A percentile compares a stretch with the other conserved stretches of the same genome.
Conservation (phyloP, 2,113 vertebrate species). For the Tenrec ecaudatus region DNA sequence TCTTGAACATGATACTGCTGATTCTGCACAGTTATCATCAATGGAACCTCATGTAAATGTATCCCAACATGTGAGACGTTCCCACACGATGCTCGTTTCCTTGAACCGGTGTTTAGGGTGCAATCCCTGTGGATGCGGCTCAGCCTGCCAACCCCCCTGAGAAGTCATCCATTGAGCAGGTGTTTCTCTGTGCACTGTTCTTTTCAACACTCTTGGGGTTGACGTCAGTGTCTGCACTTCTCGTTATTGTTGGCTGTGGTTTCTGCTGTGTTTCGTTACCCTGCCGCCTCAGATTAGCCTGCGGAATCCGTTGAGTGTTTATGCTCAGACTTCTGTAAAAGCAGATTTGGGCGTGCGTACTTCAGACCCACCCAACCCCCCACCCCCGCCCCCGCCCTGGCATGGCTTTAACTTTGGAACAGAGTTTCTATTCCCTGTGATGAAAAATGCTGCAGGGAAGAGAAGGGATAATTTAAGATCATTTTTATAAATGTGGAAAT, state of each 20-base stretch:
- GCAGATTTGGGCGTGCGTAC: slow-evolving; percentile 51
- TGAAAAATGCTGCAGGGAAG: slow-evolving; percentile 14
- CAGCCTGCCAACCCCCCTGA: slow-evolving; percentile 7
- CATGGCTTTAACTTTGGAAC: background rate
- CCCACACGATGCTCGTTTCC: slow-evolving; percentile 24
- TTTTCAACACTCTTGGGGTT: slow-evolving; percentile 64
- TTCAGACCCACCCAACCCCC: too few relatives aligned
- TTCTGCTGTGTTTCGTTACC: slow-evolving; percentile 70
- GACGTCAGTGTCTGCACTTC: slow-evolving; percentile 72
- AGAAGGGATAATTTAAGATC: background rate
- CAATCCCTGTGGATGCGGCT: background rate
- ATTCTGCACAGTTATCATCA: background rate
- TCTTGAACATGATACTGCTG: background rate
- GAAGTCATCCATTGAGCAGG: slow-evolving; percentile 56
- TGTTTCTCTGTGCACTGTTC: slow-evolving; percentile 72
- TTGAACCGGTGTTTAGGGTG: slow-evolving; percentile 50
- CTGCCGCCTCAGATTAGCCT: slow-evolving; percentile 59
- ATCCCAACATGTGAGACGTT: slow-evolving; percentile 44
- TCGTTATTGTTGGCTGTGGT: slow-evolving; percentile 73
- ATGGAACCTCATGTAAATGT: background rate
- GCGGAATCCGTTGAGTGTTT: slow-evolving; percentile 50
- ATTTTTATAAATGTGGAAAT: background rate
- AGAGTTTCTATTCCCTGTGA: background rate
- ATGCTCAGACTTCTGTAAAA: slow-evolving; percentile 62
- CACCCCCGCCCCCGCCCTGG: background rate